Conservation (phyloP, 2,797 vertebrate genomes). For the Ptychadena robeensis region DNA sequence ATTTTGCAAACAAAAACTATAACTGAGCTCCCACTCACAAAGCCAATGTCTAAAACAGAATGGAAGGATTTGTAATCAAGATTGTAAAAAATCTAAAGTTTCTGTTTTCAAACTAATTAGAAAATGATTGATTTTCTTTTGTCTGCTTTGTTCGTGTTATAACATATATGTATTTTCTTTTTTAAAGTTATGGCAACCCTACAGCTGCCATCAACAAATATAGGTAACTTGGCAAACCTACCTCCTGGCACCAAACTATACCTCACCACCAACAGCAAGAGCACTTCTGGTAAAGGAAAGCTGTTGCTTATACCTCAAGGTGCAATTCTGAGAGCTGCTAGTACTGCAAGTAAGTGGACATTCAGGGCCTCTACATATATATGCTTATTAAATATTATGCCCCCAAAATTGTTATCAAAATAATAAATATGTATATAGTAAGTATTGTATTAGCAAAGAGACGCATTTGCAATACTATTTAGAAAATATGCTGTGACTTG, state of each 20-base stretch:
- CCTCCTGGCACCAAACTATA: slow-evolving; percentile 98
- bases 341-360: slow-evolving; percentile 78
- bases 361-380: neutral
- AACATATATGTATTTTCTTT: neutral
- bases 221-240: slow-evolving; percentile 94
- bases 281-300: slow-evolving; percentile 97
- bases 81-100: no score
- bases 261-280: slow-evolving; percentile 98
- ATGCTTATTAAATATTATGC: no score
- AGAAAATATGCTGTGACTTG: neutral
- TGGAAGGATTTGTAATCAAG: no score
- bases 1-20: no score
- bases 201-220: slow-evolving; percentile 95
- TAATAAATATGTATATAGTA: neutral
- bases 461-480: neutral
- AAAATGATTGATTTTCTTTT: neutral
- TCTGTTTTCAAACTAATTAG: neutral
- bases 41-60: no score
- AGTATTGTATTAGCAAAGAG: neutral
- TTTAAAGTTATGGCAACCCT: slow-evolving; percentile 94
- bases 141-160: neutral
- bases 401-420: no score
- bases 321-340: slow-evolving; percentile 93
- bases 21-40: no score
- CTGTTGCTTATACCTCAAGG: slow-evolving; percentile 97